Evolutionary conservation across 1,140 invertebrate genomes (phyloP).

Genomic region (Drosophila kurseongensis): DNA sequence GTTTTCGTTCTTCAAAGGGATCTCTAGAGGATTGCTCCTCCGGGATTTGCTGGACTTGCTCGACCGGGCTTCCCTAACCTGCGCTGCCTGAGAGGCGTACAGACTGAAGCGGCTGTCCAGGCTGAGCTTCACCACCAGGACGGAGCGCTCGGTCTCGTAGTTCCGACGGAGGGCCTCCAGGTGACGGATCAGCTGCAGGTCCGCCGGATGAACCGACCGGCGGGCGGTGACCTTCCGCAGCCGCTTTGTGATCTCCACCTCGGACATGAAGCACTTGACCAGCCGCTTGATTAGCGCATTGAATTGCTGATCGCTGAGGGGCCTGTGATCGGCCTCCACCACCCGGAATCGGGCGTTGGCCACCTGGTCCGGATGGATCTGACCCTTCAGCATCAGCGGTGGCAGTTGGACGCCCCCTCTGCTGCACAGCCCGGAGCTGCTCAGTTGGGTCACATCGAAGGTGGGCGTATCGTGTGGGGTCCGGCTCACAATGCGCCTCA

Average conservation of each 20-base stretch:
- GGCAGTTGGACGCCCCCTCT: conserved; percentile 22
- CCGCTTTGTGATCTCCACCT: conserved; percentile 31
- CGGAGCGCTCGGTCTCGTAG: conserved; percentile 28
- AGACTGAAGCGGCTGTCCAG: conserved; percentile 19
- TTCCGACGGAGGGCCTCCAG: conserved; percentile 17
- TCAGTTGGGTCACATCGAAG: conserved; percentile 21
- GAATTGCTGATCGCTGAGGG: conserved; percentile 31
- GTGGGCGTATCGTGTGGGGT: not conserved
- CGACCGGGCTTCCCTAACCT: too few relatives aligned
- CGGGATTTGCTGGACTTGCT: too few relatives aligned
- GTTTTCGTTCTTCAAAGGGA: not conserved
- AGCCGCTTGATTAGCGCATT: conserved; percentile 25
- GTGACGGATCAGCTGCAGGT: conserved; percentile 3
- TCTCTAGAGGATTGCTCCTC: not conserved
- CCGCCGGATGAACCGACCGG: not conserved
- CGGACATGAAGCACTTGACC: conserved; percentile 41
- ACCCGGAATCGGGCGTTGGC: conserved; percentile 16
- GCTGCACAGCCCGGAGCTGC: not conserved
- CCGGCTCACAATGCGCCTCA: too few relatives aligned
- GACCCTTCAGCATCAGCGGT: conserved; percentile 21
- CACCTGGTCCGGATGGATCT: conserved; percentile 20
- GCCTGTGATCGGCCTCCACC: conserved; percentile 5
- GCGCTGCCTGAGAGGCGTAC: not conserved
- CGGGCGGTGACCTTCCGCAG: conserved; percentile 10
- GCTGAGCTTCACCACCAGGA: conserved; percentile 24